phyloP scores from a whole-genome alignment of 2,797 vertebrate species.

The Neostethus bicornis region DNA sequence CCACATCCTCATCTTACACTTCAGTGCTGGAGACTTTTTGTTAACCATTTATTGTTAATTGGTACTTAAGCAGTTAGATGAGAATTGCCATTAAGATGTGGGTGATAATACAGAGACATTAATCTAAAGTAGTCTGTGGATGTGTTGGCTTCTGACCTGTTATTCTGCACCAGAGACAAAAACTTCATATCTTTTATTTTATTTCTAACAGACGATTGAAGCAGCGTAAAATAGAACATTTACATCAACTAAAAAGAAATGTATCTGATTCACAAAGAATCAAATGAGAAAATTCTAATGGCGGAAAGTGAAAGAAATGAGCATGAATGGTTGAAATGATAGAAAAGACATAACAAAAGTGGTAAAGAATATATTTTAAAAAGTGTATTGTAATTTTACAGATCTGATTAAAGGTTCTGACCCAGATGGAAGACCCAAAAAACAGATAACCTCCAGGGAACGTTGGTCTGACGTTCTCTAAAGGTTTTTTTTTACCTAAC shows the following conservation, averaged over 20 bases:
- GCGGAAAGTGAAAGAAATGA: slow-evolving; percentile 4
- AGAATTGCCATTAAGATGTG: slow-evolving; percentile 52
- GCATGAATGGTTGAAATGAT: slow-evolving; percentile 38
- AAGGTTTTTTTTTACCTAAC: too few relatives aligned
- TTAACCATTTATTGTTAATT: slow-evolving; percentile 72
- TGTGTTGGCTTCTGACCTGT: slow-evolving; percentile 25
- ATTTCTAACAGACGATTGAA: slow-evolving; percentile 16
- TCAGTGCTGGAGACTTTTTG: slow-evolving; percentile 50
- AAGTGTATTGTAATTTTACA: too few relatives aligned
- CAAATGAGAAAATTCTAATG: slow-evolving; percentile 7
- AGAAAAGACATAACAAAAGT: slow-evolving; percentile 17
- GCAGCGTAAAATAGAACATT: slow-evolving; percentile 13
- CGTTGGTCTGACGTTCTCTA: too few relatives aligned
- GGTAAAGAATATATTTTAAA: too few relatives aligned
- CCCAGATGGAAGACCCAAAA: too few relatives aligned
- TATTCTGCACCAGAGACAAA: slow-evolving; percentile 17
- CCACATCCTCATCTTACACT: slow-evolving; percentile 37
- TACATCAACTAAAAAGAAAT: slow-evolving; percentile 53
- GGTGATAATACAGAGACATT: slow-evolving; percentile 56
- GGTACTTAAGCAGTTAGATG: slow-evolving; percentile 67
- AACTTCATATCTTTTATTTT: slow-evolving; percentile 14
- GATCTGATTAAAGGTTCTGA: too few relatives aligned
- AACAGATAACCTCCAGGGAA: too few relatives aligned
- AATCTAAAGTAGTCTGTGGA: slow-evolving; percentile 24
- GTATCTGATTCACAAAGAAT: slow-evolving; percentile 40